Base-by-base conservation (phyloP, 2,797 vertebrate species). In the Halcyon badia region DNA sequence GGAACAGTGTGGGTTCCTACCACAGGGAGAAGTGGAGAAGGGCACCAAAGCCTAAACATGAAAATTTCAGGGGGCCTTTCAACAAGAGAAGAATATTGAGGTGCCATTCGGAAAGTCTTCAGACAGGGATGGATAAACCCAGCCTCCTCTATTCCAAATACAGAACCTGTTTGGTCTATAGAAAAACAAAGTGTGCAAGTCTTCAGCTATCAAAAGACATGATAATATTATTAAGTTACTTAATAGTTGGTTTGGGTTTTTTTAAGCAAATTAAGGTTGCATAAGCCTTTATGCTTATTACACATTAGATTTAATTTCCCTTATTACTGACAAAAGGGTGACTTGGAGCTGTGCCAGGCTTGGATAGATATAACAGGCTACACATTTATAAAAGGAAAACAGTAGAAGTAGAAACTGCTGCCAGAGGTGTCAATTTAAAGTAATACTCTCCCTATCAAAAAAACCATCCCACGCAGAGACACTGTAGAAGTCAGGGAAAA, bases 231-330 rank as follows among this genome's bases (percentile, higher is more conserved):
- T 68, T 57, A 84, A 69, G 87, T 51, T 64, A 89, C 35, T 80
- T 77, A 87, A 77, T 71, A 90, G 51, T 17, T 30, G 51, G 16
- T 42, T 30, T 28, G 51, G 26, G 9, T 49, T 86, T 80, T 76
- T 58, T 71, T 73, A 61, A 87, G 73, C 5, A 28, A 96, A 76
- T 3, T 2, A 86, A 93, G 83, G 62, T 84, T 84, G 69, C 85
- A 76, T 72, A 86, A 95, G 54, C 57, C 66, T 78, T 58, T 49
- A 15, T 4, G 66, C 52, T 81, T 87, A 94, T 90, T 89, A 78
- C 89, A 78, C 58, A 72, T 65, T 56, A 72, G 60, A 87, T 94
- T 94, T 87, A 81, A 90, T 93, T 91, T 92, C 86, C 77, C 94
- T 56, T 80, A 44, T 83, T 87, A 62, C 33, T 76, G 70, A 96